phyloP scores from a whole-genome alignment of 2,113 vertebrate genomes.

The Gymnogyps californianus region DNA sequence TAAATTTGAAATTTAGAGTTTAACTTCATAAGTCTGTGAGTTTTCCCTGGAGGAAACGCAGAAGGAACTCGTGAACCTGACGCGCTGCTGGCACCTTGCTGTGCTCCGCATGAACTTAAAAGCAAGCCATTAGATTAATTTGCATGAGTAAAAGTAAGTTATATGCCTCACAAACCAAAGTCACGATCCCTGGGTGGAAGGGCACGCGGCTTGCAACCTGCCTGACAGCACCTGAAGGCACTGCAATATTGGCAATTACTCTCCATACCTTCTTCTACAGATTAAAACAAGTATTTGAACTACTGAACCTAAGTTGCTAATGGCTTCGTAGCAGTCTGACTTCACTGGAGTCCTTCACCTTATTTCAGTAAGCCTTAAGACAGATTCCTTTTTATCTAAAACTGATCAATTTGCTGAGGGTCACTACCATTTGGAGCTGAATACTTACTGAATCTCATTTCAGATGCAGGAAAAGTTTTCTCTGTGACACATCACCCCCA shows the following conservation, averaged over 20 bases:
- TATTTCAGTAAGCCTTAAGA: background rate
- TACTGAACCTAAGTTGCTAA: background rate
- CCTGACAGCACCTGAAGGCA: background rate
- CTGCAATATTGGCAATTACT: background rate
- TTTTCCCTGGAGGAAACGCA: background rate
- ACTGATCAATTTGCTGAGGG: background rate
- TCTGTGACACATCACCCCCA: background rate
- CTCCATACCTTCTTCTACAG: background rate
- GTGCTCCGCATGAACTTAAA: background rate
- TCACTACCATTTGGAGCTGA: background rate
- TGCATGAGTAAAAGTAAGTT: background rate
- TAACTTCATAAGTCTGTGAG: background rate
- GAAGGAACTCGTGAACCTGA: fast-evolving
- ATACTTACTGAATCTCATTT: background rate
- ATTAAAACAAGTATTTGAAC: background rate
- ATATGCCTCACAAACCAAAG: background rate
- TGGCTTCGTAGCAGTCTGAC: background rate
- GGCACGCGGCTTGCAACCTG: background rate
- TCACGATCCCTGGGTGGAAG: background rate
- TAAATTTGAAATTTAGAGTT: background rate
- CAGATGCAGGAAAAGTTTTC: background rate
- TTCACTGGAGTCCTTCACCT: background rate
- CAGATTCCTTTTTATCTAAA: background rate
- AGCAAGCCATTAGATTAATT: background rate
- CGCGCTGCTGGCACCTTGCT: background rate